A percentile compares a stretch with the other conserved stretches of the same genome.
Conservation (phyloP, 2,888 invertebrate genomes). For the Brassicogethes aeneus region DNA sequence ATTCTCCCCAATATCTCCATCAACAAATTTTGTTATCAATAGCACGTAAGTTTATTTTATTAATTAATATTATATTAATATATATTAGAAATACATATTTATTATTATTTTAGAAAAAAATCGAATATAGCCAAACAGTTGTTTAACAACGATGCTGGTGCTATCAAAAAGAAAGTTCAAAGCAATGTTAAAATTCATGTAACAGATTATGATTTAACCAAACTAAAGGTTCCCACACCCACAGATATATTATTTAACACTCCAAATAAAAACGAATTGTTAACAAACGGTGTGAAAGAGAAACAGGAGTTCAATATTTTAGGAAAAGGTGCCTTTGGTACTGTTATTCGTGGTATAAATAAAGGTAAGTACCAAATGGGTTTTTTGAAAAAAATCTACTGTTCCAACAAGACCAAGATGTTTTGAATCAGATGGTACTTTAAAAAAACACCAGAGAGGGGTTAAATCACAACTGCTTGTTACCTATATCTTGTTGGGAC, state of each 20-base stretch:
- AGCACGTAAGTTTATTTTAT: too few relatives aligned
- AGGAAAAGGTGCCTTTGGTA: conserved; percentile 35
- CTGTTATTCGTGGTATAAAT: conserved; percentile 31
- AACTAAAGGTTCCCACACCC: conserved; percentile 2
- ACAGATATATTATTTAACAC: conserved; percentile 19
- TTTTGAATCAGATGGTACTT: too few relatives aligned
- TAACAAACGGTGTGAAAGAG: conserved; percentile 24
- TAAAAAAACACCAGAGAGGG: too few relatives aligned
- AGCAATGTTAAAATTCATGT: neutral
- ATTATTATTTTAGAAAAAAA: neutral
- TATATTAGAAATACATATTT: too few relatives aligned
- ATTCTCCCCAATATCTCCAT: neutral
- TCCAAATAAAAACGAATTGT: conserved; percentile 28
- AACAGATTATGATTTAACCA: neutral
- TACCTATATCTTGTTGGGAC: too few relatives aligned
- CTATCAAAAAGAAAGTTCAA: neutral
- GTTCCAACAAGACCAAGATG: too few relatives aligned
- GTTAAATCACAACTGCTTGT: too few relatives aligned
- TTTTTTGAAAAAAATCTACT: too few relatives aligned
- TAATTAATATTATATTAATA: too few relatives aligned
- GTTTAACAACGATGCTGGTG: neutral
- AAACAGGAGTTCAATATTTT: conserved; percentile 24
- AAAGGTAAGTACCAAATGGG: conserved; percentile 26
- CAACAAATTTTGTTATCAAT: too few relatives aligned
- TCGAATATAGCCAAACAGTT: neutral